A percentile compares a stretch with the other conserved stretches of the same genome.
Conservation (phyloP, 2,797 vertebrate genomes). For the Phataginus tetradactyla region DNA sequence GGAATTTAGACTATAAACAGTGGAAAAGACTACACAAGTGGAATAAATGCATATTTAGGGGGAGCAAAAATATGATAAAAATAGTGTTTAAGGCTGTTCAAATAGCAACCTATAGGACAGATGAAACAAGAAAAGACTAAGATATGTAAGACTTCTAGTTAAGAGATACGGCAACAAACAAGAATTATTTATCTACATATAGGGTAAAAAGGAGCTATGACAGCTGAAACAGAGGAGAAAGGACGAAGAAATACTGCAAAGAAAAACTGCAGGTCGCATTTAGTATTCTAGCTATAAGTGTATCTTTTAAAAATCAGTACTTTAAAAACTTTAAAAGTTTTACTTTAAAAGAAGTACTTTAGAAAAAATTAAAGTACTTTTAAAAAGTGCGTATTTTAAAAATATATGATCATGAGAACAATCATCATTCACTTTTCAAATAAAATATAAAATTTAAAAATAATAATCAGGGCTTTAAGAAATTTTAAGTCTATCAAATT, state of each 20-base stretch:
- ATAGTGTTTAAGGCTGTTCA: not conserved
- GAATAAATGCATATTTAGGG: not conserved
- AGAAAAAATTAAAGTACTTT: too few species aligned
- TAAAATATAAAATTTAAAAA: constrained; percentile 42
- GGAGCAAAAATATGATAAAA: not conserved
- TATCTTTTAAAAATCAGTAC: not conserved
- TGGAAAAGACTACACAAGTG: not conserved
- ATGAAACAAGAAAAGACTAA: not conserved
- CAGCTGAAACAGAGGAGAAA: not conserved
- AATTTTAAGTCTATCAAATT: constrained; percentile 16
- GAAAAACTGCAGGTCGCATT: not conserved
- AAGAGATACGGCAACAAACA: not conserved
- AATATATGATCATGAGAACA: not conserved
- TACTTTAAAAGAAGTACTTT: too few species aligned
- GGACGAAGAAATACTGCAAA: constrained; percentile 3
- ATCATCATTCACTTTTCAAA: not conserved
- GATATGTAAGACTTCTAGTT: not conserved
- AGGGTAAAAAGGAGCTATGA: not conserved
- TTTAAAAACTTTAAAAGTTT: not conserved
- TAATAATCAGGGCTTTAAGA: not conserved
- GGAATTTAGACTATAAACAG: not conserved
- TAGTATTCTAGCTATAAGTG: not conserved
- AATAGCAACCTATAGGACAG: not conserved
- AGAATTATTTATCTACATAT: not conserved
- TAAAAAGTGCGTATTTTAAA: not conserved